These are phyloP conservation scores for Geopemphigus sp. DNA, from an alignment of 1,140 invertebrate genomes.

Conservation along the genomic window DNA sequence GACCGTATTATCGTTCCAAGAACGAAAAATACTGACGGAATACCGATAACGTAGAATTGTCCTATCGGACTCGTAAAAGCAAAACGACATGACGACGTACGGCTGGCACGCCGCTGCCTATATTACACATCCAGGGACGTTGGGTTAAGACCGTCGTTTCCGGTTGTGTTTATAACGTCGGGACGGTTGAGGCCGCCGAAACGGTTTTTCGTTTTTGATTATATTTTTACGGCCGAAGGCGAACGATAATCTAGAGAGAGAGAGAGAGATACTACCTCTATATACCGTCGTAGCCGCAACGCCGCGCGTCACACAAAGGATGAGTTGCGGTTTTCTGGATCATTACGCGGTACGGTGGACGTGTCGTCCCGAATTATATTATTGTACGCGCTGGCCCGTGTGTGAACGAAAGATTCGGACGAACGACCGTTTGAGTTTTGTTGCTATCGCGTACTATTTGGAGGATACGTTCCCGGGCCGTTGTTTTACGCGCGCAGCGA, in stretches of 20 bases:
- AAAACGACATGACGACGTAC: too few species aligned
- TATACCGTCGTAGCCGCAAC: background rate
- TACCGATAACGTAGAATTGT: too few species aligned
- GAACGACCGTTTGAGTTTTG: background rate
- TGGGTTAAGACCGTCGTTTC: background rate
- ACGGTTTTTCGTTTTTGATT: background rate
- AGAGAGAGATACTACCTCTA: background rate
- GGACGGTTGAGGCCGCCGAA: background rate
- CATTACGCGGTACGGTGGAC: slow-evolving; percentile 37
- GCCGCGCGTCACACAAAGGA: slow-evolving; percentile 9
- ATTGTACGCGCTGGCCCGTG: background rate
- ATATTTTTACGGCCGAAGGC: background rate
- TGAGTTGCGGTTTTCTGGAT: slow-evolving; percentile 41
- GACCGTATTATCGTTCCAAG: too few species aligned
- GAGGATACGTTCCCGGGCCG: too few species aligned
- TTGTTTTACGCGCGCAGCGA: too few species aligned
- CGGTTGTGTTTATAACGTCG: slow-evolving; percentile 16
- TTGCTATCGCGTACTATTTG: background rate
- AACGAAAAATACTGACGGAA: too few species aligned
- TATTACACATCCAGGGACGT: slow-evolving; percentile 15
- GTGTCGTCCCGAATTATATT: slow-evolving; percentile 8
- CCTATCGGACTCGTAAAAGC: too few species aligned
- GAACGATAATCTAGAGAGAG: background rate
- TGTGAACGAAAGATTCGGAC: background rate
- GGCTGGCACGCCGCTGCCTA: too few species aligned